Percentiles rank a stretch among this genome's conserved stretches.
These are phyloP conservation scores for Drosophila testacea DNA, from an alignment of 2,888 invertebrate species.

Conservation along the genomic window DNA sequence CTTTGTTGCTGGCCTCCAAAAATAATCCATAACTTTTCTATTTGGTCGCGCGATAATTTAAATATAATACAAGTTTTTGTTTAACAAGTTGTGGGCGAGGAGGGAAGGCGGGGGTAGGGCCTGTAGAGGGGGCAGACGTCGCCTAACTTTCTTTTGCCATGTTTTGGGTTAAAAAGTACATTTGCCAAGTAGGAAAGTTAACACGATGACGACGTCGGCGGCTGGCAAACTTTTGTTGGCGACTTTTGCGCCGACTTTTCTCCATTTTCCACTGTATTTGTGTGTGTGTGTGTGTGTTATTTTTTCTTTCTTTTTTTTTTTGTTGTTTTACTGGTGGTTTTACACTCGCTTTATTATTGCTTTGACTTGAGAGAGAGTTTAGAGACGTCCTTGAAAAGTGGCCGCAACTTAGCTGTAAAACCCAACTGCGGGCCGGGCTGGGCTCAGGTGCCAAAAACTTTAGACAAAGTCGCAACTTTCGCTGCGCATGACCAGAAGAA, in stretches of 20 bases:
- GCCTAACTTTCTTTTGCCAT: slow-evolving; percentile 61
- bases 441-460: slow-evolving; percentile 57
- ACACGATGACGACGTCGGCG: slow-evolving; percentile 38
- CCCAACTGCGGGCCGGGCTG: slow-evolving; percentile 16
- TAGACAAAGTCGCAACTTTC: slow-evolving; percentile 46
- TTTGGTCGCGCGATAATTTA: slow-evolving; percentile 58
- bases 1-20: not conserved
- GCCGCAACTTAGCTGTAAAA: slow-evolving; percentile 46
- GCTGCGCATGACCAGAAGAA: slow-evolving; percentile 28
- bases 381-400: slow-evolving; percentile 84
- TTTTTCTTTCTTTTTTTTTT: slow-evolving; percentile 32
- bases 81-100: slow-evolving; percentile 6
- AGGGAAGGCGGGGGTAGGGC: no score
- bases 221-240: slow-evolving; percentile 71
- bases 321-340: slow-evolving; percentile 33
- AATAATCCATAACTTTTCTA: slow-evolving; percentile 31
- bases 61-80: slow-evolving; percentile 63
- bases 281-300: slow-evolving; percentile 12
- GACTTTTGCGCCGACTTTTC: slow-evolving; percentile 71
- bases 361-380: slow-evolving; percentile 69
- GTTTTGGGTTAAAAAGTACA: slow-evolving; percentile 65
- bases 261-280: slow-evolving; percentile 19
- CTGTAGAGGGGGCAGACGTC: slow-evolving; percentile 39
- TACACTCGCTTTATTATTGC: slow-evolving; percentile 58
- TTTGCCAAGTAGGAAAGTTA: slow-evolving; percentile 58